A percentile compares a stretch with the other conserved stretches of the same genome.
Conservation (phyloP, 2,888 invertebrate species). For the Pyralis farinalis region DNA sequence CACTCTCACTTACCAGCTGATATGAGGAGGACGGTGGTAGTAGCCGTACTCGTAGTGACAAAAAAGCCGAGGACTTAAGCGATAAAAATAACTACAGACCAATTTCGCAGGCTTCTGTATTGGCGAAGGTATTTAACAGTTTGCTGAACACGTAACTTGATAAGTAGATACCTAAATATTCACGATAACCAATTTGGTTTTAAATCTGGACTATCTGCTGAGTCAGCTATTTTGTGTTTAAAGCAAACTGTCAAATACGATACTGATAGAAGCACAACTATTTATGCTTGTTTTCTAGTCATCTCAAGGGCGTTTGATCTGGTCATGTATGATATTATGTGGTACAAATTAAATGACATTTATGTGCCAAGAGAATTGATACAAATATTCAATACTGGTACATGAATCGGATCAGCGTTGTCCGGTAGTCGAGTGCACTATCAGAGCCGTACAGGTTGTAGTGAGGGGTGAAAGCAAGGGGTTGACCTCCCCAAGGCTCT, state of each 20-base stretch:
- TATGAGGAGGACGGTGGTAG: slow-evolving; percentile 2
- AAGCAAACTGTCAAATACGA: slow-evolving; percentile 18
- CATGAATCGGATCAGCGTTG: not conserved
- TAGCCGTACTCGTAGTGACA: slow-evolving; percentile 3
- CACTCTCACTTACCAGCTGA: too few relatives aligned
- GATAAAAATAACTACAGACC: slow-evolving; percentile 2
- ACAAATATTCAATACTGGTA: not conserved
- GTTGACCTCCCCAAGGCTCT: too few relatives aligned
- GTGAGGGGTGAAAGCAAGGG: too few relatives aligned
- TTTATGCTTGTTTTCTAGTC: slow-evolving; percentile 18
- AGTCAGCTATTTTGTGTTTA: slow-evolving; percentile 19
- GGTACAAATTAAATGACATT: slow-evolving; percentile 1
- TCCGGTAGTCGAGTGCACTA: too few relatives aligned
- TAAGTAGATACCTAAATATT: not conserved
- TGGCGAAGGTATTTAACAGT: not conserved
- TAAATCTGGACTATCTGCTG: slow-evolving; percentile 18
- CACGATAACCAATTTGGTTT: too few relatives aligned
- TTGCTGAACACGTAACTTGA: slow-evolving; percentile 1
- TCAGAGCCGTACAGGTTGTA: too few relatives aligned
- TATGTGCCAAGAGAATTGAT: not conserved
- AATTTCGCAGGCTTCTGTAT: not conserved
- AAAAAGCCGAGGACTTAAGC: slow-evolving; percentile 1
- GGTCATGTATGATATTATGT: slow-evolving; percentile 15
- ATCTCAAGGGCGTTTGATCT: slow-evolving; percentile 18
- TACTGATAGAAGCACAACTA: slow-evolving; percentile 10